A percentile compares a stretch with the other conserved stretches of the same genome.
These are phyloP conservation scores for Umimayanthus kanabou DNA, from an alignment of 92 coral and sea anemone species.

Conservation along the genomic window DNA sequence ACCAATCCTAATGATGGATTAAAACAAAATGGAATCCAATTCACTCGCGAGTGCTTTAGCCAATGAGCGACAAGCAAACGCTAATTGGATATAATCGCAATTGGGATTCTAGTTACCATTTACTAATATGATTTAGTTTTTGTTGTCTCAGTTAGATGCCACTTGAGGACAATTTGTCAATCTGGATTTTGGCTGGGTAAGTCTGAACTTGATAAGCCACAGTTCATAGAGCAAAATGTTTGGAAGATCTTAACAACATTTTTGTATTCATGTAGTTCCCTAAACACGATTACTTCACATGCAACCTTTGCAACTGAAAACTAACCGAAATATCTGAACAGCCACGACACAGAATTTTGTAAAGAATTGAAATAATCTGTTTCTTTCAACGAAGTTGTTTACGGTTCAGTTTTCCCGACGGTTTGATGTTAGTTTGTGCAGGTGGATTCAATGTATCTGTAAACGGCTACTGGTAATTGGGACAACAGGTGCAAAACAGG, in stretches of 20 bases:
- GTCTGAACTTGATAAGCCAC: not conserved
- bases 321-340: not conserved
- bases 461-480: not conserved
- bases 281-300: not conserved
- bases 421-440: not conserved
- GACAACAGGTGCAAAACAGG: not conserved
- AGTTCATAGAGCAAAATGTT: not conserved
- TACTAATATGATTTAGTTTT: too few relatives aligned
- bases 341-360: not conserved
- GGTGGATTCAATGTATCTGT: not conserved
- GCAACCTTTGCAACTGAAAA: not conserved
- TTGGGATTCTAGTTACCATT: too few relatives aligned
- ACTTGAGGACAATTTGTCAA: not conserved
- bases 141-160: too few relatives aligned
- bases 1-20: too few relatives aligned
- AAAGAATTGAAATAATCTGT: not conserved
- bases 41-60: too few relatives aligned
- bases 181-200: too few relatives aligned
- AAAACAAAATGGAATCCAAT: too few relatives aligned
- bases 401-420: not conserved
- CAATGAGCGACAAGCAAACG: too few relatives aligned
- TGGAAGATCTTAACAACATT: not conserved
- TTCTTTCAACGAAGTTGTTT: too few relatives aligned
- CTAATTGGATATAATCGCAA: too few relatives aligned
- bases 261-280: not conserved